Evolutionary conservation across 2,113 vertebrate species (phyloP).

Genomic region (Microtus oregoni): DNA sequence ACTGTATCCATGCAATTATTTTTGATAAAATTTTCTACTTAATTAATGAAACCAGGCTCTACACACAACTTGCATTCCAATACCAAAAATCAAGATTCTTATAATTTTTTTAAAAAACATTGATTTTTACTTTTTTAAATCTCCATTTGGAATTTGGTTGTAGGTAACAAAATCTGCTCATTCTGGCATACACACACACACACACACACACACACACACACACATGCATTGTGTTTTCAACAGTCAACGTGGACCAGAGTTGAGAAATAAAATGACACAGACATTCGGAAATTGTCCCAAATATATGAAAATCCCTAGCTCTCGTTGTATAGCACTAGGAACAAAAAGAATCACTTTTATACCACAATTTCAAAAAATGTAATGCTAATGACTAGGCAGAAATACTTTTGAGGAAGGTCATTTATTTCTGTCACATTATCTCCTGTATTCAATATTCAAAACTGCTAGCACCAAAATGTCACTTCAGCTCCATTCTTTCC

Average conservation of each 20-base stretch:
- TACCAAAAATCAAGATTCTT: background rate
- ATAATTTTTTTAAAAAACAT: background rate
- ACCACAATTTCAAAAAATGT: background rate
- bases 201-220: background rate
- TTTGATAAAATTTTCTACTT: conserved; percentile 25
- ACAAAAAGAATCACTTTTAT: background rate
- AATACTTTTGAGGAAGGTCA: background rate
- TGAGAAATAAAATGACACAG: conserved; percentile 13
- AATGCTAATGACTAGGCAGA: conserved; percentile 9
- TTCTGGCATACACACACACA: background rate
- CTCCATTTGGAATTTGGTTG: background rate
- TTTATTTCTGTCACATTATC: conserved; percentile 39
- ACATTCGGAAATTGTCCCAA: background rate
- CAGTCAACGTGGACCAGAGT: background rate
- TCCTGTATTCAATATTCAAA: conserved; percentile 27
- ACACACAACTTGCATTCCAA: conserved; percentile 17
- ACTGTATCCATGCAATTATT: background rate
- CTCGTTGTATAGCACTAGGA: background rate
- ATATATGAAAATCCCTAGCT: background rate
- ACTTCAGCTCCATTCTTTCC: background rate
- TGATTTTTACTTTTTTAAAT: conserved; percentile 7
- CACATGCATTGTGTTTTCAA: background rate
- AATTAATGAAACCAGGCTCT: conserved; percentile 18
- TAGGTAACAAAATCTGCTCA: conserved; percentile 9
- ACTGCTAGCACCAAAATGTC: conserved; percentile 11